Conservation (phyloP, 1,140 invertebrate genomes). For the Cotesia typhae region DNA sequence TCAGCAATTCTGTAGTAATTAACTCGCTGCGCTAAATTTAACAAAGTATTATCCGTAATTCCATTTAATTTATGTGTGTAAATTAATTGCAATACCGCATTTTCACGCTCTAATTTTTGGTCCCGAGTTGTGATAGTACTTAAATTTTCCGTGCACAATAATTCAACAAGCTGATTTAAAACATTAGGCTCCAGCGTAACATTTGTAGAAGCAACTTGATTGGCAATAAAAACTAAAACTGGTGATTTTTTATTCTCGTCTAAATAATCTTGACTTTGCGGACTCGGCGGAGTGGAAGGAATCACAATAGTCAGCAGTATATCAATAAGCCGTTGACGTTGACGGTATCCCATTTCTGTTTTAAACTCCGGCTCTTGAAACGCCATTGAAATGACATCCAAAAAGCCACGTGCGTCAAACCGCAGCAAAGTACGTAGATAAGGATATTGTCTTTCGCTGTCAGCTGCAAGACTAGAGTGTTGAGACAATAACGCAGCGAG, state of each 20-base stretch:
- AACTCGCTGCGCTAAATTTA: constrained; percentile 71
- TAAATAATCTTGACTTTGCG: constrained; percentile 55
- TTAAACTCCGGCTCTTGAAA: constrained; percentile 87
- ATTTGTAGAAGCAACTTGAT: constrained; percentile 56
- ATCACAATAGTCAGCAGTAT: constrained; percentile 82
- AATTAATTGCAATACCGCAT: constrained; percentile 81
- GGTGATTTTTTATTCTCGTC: constrained; percentile 68
- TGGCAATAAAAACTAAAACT: constrained; percentile 67
- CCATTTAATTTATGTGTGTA: constrained; percentile 73
- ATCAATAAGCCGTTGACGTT: constrained; percentile 82
- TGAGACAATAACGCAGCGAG: constrained; percentile 70
- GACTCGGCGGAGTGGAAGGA: constrained; percentile 59
- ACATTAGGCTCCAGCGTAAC: constrained; percentile 52
- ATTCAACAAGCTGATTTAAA: constrained; percentile 64
- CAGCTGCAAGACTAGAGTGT: constrained; percentile 74
- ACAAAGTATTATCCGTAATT: constrained; percentile 67
- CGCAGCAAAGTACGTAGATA: constrained; percentile 76
- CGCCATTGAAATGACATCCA: constrained; percentile 88
- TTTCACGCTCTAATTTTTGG: constrained; percentile 78
- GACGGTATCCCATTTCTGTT: constrained; percentile 76
- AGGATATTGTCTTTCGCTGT: constrained; percentile 79
- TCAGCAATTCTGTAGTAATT: constrained; percentile 67
- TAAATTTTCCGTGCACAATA: constrained; percentile 65
- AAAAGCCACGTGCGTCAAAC: constrained; percentile 89
- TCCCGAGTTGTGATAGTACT: constrained; percentile 58